A percentile compares a stretch with the other conserved stretches of the same genome.
These are phyloP conservation scores for Pelobates cultripes DNA, from an alignment of 2,797 vertebrate genomes.

Conservation along the genomic window DNA sequence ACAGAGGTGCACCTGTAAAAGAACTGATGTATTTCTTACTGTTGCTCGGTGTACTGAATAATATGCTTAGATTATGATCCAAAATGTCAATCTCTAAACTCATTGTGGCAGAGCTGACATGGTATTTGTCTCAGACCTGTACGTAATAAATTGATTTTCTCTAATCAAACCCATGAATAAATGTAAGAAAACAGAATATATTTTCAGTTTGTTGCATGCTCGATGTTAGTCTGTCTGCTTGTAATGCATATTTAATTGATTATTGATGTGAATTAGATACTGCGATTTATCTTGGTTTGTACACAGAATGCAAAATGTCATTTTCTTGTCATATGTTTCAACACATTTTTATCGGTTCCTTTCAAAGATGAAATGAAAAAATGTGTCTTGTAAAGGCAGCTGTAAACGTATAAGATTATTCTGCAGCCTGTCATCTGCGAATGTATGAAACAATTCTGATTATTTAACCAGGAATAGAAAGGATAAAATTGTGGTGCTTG, in stretches of 20 bases:
- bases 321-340: slow-evolving; percentile 5
- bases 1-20: too few species aligned
- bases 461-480: not conserved
- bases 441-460: not conserved
- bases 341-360: slow-evolving; percentile 8
- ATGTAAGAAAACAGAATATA: not conserved
- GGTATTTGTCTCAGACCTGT: not conserved
- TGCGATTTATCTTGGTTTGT: slow-evolving; percentile 19
- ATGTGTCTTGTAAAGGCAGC: not conserved
- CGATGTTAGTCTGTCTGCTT: not conserved
- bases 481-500: not conserved
- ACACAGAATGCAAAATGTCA: slow-evolving; percentile 16
- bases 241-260: not conserved
- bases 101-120: not conserved
- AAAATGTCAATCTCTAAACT: not conserved
- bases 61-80: too few species aligned
- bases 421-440: not conserved
- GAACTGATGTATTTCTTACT: too few species aligned
- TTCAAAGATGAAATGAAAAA: slow-evolving; percentile 5
- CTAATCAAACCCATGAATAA: too few species aligned
- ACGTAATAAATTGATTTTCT: not conserved
- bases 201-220: not conserved
- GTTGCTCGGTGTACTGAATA: too few species aligned
- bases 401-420: not conserved
- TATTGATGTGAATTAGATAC: slow-evolving; percentile 29